Conservation (phyloP, 2,797 vertebrate species). For the Characodon lateralis region DNA sequence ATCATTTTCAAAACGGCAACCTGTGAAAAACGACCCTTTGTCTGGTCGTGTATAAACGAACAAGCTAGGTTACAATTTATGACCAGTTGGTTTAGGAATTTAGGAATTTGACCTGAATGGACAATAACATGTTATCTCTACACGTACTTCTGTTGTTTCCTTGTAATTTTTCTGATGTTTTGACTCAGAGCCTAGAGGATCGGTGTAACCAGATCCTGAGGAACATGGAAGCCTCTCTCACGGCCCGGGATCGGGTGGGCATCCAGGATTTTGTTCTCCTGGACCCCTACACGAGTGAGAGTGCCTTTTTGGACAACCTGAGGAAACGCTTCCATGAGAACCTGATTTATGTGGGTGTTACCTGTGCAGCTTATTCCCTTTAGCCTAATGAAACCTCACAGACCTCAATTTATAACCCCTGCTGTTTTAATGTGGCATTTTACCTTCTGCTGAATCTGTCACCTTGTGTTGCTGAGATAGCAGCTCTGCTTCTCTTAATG, state of each 20-base stretch:
- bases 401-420: slow-evolving; percentile 42
- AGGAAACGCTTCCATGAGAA: slow-evolving; percentile 94
- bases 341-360: slow-evolving; percentile 90
- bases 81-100: neutral
- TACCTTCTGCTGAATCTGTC: slow-evolving; percentile 1
- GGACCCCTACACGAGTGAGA: slow-evolving; percentile 92
- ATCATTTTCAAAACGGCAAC: neutral
- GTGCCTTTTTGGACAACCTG: slow-evolving; percentile 92
- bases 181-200: slow-evolving; percentile 81
- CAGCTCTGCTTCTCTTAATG: slow-evolving; percentile 48
- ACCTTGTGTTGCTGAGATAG: slow-evolving; percentile 57
- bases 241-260: slow-evolving; percentile 91
- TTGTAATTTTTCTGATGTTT: slow-evolving; percentile 18
- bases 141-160: neutral
- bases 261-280: slow-evolving; percentile 96
- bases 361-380: slow-evolving; percentile 35
- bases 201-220: slow-evolving; percentile 81
- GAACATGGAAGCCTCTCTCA: slow-evolving; percentile 92
- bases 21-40: neutral
- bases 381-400: slow-evolving; percentile 45
- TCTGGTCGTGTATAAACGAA: neutral
- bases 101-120: neutral
- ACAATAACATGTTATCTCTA: slow-evolving; percentile 16
- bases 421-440: slow-evolving; percentile 30
- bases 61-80: neutral